Evolutionary conservation across 2,797 vertebrate genomes (phyloP).

Genomic region (Pantherophis vulpinus): DNA sequence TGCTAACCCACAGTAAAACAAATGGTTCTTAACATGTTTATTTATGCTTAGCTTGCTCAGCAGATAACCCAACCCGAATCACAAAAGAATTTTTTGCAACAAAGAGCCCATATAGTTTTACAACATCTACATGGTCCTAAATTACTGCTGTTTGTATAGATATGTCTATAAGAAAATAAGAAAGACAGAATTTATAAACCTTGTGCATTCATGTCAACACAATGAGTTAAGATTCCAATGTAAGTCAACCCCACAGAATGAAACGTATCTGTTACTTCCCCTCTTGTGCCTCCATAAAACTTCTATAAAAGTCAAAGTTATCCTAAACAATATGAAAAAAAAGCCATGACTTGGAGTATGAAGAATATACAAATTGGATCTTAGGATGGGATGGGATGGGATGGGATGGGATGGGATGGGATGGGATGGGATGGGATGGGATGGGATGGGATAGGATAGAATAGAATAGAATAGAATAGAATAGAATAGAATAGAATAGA

Average conservation of each 20-base stretch:
- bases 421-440: too few species aligned
- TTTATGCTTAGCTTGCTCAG: slow-evolving; percentile 5
- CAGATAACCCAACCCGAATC: slow-evolving; percentile 46
- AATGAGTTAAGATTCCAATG: neutral
- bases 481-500: too few species aligned
- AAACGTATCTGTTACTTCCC: neutral
- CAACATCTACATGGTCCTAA: slow-evolving; percentile 35
- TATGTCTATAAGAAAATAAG: slow-evolving; percentile 31
- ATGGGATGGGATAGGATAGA: too few species aligned
- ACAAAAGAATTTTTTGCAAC: slow-evolving; percentile 36
- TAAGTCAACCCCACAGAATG: neutral
- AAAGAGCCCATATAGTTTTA: slow-evolving; percentile 35
- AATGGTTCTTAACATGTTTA: slow-evolving; percentile 23
- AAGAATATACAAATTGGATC: neutral
- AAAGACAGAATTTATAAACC: neutral
- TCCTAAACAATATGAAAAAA: neutral
- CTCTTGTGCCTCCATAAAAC: neutral
- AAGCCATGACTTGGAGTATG: neutral
- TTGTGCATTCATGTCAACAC: neutral
- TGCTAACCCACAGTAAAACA: slow-evolving; percentile 6
- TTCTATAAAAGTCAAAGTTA: neutral
- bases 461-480: too few species aligned
- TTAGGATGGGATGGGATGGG: neutral
- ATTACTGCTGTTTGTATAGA: slow-evolving; percentile 21
- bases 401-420: too few species aligned